Evolutionary conservation across 2,113 vertebrate genomes (phyloP), one percentile per base, ranked within the genome.

Genomic region (Pimephales promelas): DNA sequence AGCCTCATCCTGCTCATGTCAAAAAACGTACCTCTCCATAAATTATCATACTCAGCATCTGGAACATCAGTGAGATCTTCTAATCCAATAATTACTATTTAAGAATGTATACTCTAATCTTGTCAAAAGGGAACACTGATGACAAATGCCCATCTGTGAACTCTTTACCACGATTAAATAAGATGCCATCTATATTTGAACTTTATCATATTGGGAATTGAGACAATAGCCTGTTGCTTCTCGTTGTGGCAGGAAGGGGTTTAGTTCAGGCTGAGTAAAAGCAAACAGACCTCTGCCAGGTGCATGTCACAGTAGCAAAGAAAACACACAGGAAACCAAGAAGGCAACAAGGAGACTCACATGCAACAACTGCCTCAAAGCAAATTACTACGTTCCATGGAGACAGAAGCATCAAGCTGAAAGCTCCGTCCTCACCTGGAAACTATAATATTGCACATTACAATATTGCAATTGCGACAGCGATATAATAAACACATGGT

Each of bases 291-390:
- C 52, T 22, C 54, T 81, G 82, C 77, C 92, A 93, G 91, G 91
- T 94, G 92, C 91, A 89, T 88, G 88, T 91, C 89, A 89, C 87
- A 91, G 88, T 87, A 77, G 36, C 34, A 90, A 90, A 89, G 87
- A 81, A 87, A 86, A 89, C 88, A 89, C 88, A 92, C 91, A 93
- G 93, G 93, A 94, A 86, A 88, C 92, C 91, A 93, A 93, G 92
- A 93, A 83, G 89, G 92, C 79, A 88, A 88, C 89, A 92, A 88
- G 86, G 36, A 90, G 61, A 62, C 71, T 66, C 84, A 83, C 59
- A 72, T 62, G 82, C 26, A 52, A 68, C 79, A 81, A 78, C 83
- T 86, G 85, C 82, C 84, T 91, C 90, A 89, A 88, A 92, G 77
- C 43, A 70, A 83, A 84, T 81, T 62, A 64, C 36, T 71, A 78